phyloP scores from a whole-genome alignment of 1,140 invertebrate genomes.

The Oedothorax gibbosus region DNA sequence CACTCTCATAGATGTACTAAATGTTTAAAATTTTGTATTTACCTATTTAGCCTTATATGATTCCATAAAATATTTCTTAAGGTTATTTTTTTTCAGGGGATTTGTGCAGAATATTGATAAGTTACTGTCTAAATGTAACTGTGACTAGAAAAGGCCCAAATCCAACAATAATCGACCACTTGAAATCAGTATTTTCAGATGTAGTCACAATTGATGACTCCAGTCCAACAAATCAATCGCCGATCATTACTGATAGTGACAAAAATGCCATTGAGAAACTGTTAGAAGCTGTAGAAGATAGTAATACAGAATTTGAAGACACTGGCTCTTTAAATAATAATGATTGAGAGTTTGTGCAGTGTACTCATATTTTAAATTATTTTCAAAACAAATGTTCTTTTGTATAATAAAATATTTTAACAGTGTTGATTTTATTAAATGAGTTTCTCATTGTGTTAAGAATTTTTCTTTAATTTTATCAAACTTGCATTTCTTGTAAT shows the following conservation, averaged over 20 bases:
- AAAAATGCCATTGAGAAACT: slow-evolving; percentile 18
- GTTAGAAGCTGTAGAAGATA: slow-evolving; percentile 27
- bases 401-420: too few species aligned
- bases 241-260: slow-evolving; percentile 29
- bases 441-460: too few species aligned
- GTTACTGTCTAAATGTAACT: neutral
- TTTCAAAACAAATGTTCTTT: too few species aligned
- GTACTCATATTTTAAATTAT: too few species aligned
- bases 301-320: slow-evolving; percentile 24
- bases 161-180: neutral
- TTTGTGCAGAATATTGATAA: slow-evolving; percentile 30
- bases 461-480: too few species aligned
- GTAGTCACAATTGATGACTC: neutral
- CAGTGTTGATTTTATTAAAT: too few species aligned
- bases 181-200: neutral
- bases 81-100: slow-evolving; percentile 28
- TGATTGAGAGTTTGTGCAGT: too few species aligned
- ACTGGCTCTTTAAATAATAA: neutral
- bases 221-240: neutral
- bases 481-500: too few species aligned
- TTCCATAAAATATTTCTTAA: neutral
- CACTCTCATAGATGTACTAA: too few species aligned
- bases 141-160: neutral
- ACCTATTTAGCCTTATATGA: too few species aligned
- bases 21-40: too few species aligned